A percentile compares a stretch with the other conserved stretches of the same genome.
Evolutionary conservation across 2,888 invertebrate species (phyloP).

Genomic region (Diadegma fenestrale): DNA sequence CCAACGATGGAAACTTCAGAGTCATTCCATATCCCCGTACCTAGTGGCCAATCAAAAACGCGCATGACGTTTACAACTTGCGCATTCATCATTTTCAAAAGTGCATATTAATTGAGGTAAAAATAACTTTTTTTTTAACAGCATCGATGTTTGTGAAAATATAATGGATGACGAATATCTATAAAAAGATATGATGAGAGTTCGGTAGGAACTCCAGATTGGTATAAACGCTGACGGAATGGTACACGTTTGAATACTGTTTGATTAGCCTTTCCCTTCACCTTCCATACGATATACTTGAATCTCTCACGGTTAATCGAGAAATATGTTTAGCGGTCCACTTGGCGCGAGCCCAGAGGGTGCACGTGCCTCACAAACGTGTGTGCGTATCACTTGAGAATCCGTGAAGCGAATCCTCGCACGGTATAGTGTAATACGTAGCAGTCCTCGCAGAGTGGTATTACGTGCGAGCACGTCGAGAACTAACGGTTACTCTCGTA

Average conservation of each 20-base stretch:
- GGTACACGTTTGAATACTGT: constrained; percentile 11
- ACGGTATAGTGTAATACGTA: constrained; percentile 37
- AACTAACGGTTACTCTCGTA: constrained; percentile 67
- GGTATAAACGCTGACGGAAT: constrained; percentile 4
- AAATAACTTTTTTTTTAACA: not conserved
- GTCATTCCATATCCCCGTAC: no score
- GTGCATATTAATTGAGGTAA: not conserved
- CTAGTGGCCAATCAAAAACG: no score
- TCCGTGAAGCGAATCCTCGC: constrained; percentile 63
- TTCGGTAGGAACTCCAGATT: not conserved
- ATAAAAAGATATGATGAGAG: not conserved
- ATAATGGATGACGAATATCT: not conserved
- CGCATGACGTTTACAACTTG: no score
- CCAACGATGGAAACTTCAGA: no score
- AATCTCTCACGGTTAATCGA: constrained; percentile 56
- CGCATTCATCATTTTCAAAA: not conserved
- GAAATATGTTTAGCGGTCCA: constrained; percentile 65
- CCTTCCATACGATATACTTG: constrained; percentile 28
- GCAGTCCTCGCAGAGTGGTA: constrained; percentile 46
- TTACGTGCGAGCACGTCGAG: constrained; percentile 65
- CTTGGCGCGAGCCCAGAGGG: constrained; percentile 62
- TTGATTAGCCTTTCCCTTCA: constrained; percentile 40
- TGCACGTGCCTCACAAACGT: constrained; percentile 61
- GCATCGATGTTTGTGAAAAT: not conserved
- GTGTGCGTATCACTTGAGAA: constrained; percentile 53